phyloP scores from a whole-genome alignment of 2,797 vertebrate species.

The Pseudochirops corinnae region DNA sequence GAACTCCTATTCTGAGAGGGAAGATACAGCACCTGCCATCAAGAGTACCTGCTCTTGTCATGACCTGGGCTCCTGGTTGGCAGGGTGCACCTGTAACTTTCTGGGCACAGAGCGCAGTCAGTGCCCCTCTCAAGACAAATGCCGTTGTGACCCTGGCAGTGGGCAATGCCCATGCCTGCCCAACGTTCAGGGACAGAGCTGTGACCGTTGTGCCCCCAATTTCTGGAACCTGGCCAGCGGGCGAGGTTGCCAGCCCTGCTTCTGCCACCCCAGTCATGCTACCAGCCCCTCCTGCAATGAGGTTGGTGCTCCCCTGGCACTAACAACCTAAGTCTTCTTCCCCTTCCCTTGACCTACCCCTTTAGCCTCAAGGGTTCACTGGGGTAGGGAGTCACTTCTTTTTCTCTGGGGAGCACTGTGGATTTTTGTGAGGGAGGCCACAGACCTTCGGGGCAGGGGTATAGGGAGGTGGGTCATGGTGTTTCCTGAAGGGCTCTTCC shows the following conservation, averaged over 20 bases:
- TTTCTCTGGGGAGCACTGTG: not conserved
- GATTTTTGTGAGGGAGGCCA: not conserved
- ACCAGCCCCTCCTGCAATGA: slow-evolving; percentile 93
- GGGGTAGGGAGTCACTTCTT: not conserved
- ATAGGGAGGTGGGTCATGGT: not conserved
- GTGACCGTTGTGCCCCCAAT: slow-evolving; percentile 93
- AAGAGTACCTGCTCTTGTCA: not conserved
- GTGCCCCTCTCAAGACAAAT: slow-evolving; percentile 90
- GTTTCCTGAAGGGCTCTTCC: not conserved
- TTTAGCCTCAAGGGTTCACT: not conserved
- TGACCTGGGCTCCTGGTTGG: slow-evolving; percentile 55
- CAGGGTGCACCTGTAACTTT: slow-evolving; percentile 95
- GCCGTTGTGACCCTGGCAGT: slow-evolving; percentile 90
- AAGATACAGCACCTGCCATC: not conserved
- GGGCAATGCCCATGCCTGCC: slow-evolving; percentile 96
- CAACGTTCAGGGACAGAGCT: slow-evolving; percentile 91
- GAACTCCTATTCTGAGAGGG: not conserved
- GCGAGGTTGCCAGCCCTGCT: slow-evolving; percentile 91
- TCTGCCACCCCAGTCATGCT: slow-evolving; percentile 92
- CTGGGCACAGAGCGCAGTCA: slow-evolving; percentile 92
- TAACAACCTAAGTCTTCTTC: not conserved
- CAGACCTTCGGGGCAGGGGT: not conserved
- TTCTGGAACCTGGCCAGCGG: slow-evolving; percentile 95
- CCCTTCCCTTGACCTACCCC: not conserved
- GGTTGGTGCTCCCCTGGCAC: slow-evolving; percentile 82